These are phyloP conservation scores for Anseranas semipalmata DNA, from an alignment of 2,113 vertebrate species.

Conservation along the genomic window DNA sequence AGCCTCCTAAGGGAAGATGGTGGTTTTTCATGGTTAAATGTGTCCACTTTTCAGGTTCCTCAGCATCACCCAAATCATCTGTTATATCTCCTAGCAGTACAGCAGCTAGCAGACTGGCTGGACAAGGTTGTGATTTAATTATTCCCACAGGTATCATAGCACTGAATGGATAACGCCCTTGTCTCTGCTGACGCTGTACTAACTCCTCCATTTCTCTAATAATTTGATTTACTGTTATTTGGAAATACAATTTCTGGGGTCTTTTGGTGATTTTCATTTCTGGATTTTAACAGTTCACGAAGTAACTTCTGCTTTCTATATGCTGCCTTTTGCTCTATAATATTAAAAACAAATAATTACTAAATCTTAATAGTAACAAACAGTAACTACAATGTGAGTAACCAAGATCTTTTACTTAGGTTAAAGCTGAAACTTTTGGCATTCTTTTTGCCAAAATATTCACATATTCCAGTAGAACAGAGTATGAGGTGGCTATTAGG, in stretches of 20 bases:
- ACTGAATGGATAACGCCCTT: conserved; percentile 54
- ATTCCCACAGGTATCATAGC: conserved; percentile 86
- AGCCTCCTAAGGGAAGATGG: neutral
- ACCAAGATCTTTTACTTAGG: neutral
- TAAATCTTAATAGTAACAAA: neutral
- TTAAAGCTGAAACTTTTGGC: neutral
- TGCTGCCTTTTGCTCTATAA: neutral
- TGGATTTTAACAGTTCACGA: neutral
- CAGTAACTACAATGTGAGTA: neutral
- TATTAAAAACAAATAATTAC: neutral
- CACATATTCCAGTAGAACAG: neutral
- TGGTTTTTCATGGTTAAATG: conserved; percentile 71
- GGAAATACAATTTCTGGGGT: conserved; percentile 2
- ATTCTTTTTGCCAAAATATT: neutral
- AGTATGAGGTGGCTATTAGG: neutral
- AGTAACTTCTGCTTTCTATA: conserved; percentile 14
- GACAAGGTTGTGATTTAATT: conserved; percentile 87
- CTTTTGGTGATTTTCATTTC: conserved; percentile 27
- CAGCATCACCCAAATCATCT: conserved; percentile 84
- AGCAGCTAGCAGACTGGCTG: conserved; percentile 90
- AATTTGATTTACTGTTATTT: conserved; percentile 48
- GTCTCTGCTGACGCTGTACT: conserved; percentile 71
- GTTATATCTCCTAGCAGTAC: conserved; percentile 88
- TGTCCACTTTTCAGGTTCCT: conserved; percentile 88
- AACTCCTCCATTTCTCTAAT: conserved; percentile 47